Conservation (phyloP, 2,797 vertebrate species). For the Lithobates pipiens region DNA sequence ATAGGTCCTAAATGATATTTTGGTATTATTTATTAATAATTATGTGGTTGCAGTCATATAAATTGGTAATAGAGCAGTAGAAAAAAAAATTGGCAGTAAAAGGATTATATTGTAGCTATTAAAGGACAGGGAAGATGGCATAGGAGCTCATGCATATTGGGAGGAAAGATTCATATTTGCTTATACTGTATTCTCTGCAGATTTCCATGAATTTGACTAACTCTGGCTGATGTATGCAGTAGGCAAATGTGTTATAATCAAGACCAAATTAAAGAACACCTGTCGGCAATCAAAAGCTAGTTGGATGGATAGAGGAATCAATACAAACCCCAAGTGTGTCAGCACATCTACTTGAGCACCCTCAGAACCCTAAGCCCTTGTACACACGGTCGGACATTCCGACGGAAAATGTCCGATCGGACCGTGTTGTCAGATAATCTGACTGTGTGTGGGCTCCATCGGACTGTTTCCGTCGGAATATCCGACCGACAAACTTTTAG, state of each 20-base stretch:
- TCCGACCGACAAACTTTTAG: too few relatives aligned
- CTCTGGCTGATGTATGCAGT: background rate
- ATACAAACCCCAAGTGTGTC: too few relatives aligned
- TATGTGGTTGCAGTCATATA: slow-evolving; percentile 8
- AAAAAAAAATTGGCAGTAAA: slow-evolving; percentile 8
- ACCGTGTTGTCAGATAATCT: too few relatives aligned
- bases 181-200: background rate
- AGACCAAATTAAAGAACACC: too few relatives aligned
- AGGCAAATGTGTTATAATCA: background rate
- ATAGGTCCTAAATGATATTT: slow-evolving; percentile 17
- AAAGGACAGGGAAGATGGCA: background rate
- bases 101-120: slow-evolving; percentile 10
- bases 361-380: too few relatives aligned
- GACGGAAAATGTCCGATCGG: too few relatives aligned
- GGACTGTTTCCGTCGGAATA: too few relatives aligned
- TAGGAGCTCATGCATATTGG: slow-evolving; percentile 8
- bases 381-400: too few relatives aligned
- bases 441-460: too few relatives aligned
- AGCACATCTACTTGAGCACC: too few relatives aligned
- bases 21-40: slow-evolving; percentile 37
- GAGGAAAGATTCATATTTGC: background rate
- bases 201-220: background rate
- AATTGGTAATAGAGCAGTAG: background rate
- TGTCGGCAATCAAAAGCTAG: too few relatives aligned
- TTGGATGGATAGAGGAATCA: too few relatives aligned